Conservation (phyloP, 2,888 invertebrate genomes). For the Leptopilina syphax region DNA sequence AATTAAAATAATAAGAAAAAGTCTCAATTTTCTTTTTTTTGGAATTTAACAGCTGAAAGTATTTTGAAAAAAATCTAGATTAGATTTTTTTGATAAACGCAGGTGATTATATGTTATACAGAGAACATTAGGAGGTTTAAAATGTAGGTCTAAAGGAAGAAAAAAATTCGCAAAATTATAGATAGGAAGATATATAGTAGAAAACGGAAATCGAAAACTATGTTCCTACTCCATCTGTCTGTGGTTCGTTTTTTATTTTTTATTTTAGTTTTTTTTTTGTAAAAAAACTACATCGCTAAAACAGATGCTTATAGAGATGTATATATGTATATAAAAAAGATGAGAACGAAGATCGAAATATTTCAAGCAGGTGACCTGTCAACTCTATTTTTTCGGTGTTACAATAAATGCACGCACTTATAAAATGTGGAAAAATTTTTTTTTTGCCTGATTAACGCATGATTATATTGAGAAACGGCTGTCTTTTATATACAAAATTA, state of each 20-base stretch:
- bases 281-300: constrained; percentile 11
- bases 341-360: not conserved
- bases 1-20: too few species aligned
- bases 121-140: too few species aligned
- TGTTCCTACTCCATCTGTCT: constrained; percentile 27
- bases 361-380: constrained; percentile 8
- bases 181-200: constrained; percentile 8
- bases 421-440: not conserved
- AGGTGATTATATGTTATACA: too few species aligned
- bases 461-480: not conserved
- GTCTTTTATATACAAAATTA: too few species aligned
- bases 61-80: too few species aligned
- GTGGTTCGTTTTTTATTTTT: not conserved
- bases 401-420: constrained; percentile 2
- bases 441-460: not conserved
- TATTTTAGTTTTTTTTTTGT: not conserved
- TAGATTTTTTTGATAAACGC: too few species aligned
- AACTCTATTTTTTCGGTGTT: not conserved
- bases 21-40: too few species aligned
- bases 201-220: constrained; percentile 21
- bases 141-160: not conserved
- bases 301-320: constrained; percentile 8
- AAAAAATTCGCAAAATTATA: constrained; percentile 5
- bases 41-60: too few species aligned
- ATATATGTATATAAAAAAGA: not conserved